These are phyloP conservation scores for Furcifer pardalis DNA, from an alignment of 2,797 vertebrate species.

Conservation along the genomic window DNA sequence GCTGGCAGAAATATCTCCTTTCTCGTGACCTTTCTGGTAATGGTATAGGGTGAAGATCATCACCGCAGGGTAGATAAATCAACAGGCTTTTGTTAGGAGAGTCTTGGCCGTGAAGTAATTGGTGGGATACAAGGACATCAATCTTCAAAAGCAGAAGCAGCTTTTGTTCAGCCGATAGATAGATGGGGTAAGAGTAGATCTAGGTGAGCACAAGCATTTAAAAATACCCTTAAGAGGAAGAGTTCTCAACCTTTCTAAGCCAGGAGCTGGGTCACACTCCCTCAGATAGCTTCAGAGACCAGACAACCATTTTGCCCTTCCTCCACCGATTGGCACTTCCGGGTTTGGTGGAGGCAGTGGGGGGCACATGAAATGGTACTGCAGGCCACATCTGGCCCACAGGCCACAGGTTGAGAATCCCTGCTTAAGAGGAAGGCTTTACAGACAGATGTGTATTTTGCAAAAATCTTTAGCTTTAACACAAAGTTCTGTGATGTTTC, in stretches of 20 bases:
- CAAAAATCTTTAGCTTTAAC: not conserved
- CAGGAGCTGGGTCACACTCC: no score
- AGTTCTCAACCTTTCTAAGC: no score
- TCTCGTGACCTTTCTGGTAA: constrained; percentile 66
- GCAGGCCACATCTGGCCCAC: no score
- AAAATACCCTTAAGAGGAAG: not conserved
- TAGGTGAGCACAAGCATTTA: constrained; percentile 18
- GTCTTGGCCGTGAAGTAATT: constrained; percentile 47
- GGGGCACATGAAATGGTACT: no score
- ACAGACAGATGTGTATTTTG: not conserved
- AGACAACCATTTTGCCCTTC: no score
- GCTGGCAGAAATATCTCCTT: constrained; percentile 61
- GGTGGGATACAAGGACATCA: constrained; percentile 47
- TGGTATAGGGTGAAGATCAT: constrained; percentile 63
- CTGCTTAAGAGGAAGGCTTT: no score
- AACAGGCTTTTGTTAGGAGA: constrained; percentile 54
- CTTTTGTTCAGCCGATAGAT: constrained; percentile 39
- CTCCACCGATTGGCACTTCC: no score
- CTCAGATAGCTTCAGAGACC: no score
- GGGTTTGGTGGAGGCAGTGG: no score
- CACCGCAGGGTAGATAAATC: constrained; percentile 68
- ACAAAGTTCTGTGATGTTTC: not conserved
- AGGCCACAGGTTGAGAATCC: no score
- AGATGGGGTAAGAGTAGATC: constrained; percentile 21
- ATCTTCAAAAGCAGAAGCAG: constrained; percentile 52